Conservation (phyloP, 2,888 invertebrate species). For the Cataglyphis livida region DNA sequence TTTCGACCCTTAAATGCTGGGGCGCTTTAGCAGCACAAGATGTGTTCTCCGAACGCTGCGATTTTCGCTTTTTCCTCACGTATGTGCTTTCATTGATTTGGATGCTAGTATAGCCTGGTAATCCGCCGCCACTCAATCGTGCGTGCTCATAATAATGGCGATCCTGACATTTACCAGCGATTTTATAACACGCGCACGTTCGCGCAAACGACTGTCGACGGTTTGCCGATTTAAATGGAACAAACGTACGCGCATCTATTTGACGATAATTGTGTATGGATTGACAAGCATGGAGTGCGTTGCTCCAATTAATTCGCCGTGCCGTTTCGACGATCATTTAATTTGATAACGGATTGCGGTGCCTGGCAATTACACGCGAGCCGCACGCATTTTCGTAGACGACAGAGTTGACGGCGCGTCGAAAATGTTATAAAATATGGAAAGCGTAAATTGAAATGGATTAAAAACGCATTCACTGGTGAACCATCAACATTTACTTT, state of each 20-base stretch:
- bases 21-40: neutral
- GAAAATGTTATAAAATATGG: conserved; percentile 49
- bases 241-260: conserved; percentile 19
- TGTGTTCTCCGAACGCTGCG: neutral
- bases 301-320: conserved; percentile 51
- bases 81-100: conserved; percentile 22
- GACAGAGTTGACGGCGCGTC: neutral
- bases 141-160: conserved; percentile 50
- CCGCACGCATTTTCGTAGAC: conserved; percentile 25
- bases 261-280: conserved; percentile 38
- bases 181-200: conserved; percentile 52
- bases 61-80: neutral
- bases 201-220: conserved; percentile 9
- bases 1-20: neutral
- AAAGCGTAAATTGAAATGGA: conserved; percentile 17
- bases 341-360: conserved; percentile 45
- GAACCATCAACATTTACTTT: conserved; percentile 30
- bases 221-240: conserved; percentile 31
- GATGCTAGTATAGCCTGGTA: conserved; percentile 16
- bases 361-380: conserved; percentile 36
- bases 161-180: conserved; percentile 49
- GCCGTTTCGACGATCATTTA: conserved; percentile 44
- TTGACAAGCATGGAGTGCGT: conserved; percentile 40
- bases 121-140: conserved; percentile 25
- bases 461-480: neutral